Evolutionary conservation across 2,113 vertebrate species (phyloP).

Genomic region (Ovibos moschatus): DNA sequence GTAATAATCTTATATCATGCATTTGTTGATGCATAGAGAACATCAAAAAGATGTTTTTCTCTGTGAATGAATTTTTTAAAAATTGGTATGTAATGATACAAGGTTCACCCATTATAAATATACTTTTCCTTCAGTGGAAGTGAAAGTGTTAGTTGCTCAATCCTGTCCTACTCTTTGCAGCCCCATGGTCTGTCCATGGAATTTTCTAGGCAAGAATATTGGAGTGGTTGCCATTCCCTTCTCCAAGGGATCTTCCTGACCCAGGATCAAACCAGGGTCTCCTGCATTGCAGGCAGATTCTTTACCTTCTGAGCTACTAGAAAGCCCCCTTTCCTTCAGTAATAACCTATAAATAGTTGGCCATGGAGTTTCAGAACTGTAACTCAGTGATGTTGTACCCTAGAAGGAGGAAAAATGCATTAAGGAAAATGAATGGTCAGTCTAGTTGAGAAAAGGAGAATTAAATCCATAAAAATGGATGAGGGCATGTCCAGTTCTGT

Average conservation of each 20-base stretch:
- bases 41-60: not conserved
- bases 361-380: not conserved
- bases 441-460: constrained; percentile 1
- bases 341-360: not conserved
- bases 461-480: not conserved
- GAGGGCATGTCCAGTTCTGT: not conserved
- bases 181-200: not conserved
- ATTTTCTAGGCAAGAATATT: not conserved
- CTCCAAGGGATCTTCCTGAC: not conserved
- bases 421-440: not conserved
- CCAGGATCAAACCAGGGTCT: not conserved
- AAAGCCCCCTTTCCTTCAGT: not conserved
- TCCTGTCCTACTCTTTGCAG: not conserved
- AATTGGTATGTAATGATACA: not conserved
- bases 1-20: not conserved
- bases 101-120: not conserved
- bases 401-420: not conserved
- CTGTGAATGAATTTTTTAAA: not conserved
- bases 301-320: not conserved
- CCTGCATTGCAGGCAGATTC: not conserved
- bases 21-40: not conserved
- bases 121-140: not conserved
- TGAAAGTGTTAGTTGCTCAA: not conserved
- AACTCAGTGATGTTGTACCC: not conserved
- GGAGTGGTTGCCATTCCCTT: not conserved